Evolutionary conservation across 2,113 vertebrate genomes (phyloP).

Genomic region (Megaleporinus macrocephalus): DNA sequence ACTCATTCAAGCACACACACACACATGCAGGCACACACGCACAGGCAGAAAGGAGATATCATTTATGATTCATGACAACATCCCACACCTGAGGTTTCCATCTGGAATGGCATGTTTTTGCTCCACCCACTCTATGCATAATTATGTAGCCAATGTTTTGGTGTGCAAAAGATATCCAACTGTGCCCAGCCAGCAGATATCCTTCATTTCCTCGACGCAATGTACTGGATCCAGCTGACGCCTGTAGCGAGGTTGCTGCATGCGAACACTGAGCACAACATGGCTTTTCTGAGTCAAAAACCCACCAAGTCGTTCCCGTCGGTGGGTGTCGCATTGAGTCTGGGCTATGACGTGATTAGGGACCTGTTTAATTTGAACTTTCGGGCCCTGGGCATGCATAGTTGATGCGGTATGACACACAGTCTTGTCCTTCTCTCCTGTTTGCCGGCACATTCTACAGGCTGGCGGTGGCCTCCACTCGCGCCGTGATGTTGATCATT

Average conservation of each 20-base stretch:
- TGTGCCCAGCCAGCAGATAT: constrained; percentile 45
- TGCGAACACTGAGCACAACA: background rate
- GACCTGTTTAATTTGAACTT: constrained; percentile 6
- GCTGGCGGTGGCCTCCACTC: constrained; percentile 21
- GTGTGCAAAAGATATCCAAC: constrained; percentile 45
- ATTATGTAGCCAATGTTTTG: constrained; percentile 45
- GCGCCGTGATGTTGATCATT: constrained; percentile 32
- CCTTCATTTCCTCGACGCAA: constrained; percentile 47
- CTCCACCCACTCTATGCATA: constrained; percentile 50
- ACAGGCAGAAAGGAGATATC: constrained; percentile 20
- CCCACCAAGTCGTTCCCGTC: too few species aligned
- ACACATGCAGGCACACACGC: constrained; percentile 17
- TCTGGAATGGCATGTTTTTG: constrained; percentile 30
- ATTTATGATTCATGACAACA: constrained; percentile 56
- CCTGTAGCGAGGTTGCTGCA: constrained; percentile 14
- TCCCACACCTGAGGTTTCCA: constrained; percentile 45
- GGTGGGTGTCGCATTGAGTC: background rate
- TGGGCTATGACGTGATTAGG: constrained; percentile 7
- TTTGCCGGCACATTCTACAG: constrained; percentile 11
- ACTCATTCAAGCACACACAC: background rate
- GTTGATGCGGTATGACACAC: background rate
- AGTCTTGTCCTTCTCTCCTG: constrained; percentile 11
- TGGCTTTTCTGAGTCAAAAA: background rate
- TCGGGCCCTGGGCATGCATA: background rate
- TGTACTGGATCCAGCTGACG: constrained; percentile 16